Evolutionary conservation across 1,140 invertebrate genomes (phyloP).

Genomic region (Procambarus clarkii): DNA sequence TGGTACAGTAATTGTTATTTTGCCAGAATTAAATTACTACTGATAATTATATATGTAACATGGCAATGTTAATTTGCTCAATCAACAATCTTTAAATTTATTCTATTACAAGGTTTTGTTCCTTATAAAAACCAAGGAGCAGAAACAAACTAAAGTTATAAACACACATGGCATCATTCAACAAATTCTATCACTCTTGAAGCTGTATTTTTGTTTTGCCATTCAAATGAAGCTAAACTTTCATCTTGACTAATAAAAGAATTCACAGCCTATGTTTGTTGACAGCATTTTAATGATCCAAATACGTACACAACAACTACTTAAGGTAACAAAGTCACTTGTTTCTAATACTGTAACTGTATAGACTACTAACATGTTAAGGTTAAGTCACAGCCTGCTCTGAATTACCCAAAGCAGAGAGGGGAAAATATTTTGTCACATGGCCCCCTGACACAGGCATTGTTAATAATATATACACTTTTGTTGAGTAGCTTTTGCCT

Average conservation of each 20-base stretch:
- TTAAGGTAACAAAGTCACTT: background rate
- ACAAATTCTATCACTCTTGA: background rate
- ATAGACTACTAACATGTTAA: background rate
- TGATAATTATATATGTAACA: too few species aligned
- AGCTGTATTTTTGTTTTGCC: background rate
- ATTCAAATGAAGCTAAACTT: background rate
- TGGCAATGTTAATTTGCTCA: too few species aligned
- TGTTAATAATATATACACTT: background rate
- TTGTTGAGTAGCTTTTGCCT: background rate
- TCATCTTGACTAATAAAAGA: background rate
- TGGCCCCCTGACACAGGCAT: background rate
- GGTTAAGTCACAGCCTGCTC: background rate
- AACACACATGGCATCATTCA: too few species aligned
- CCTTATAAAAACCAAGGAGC: too few species aligned
- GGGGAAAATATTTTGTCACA: background rate
- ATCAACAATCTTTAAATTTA: too few species aligned
- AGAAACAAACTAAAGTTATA: too few species aligned
- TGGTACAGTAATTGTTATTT: too few species aligned
- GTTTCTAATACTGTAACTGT: background rate
- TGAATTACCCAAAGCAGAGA: background rate
- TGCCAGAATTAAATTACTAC: too few species aligned
- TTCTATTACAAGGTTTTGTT: too few species aligned
- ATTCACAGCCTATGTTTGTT: background rate
- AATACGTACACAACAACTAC: background rate
- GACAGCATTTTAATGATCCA: background rate